Evolutionary conservation across 2,113 vertebrate genomes (phyloP).

Genomic region (Xiphorhynchus elegans): DNA sequence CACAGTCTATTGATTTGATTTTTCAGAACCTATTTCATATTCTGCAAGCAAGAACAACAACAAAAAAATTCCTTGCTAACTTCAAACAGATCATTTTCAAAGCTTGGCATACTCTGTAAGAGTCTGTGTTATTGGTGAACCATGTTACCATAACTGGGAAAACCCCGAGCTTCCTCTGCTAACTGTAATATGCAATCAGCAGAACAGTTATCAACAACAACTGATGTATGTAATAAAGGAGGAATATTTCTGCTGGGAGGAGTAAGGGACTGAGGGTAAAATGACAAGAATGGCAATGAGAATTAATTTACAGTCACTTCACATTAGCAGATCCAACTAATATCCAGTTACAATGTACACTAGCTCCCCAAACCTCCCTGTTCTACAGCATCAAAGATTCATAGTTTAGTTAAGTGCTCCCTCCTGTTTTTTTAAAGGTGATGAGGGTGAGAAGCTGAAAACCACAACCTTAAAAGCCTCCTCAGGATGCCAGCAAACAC

Average conservation of each 20-base stretch:
- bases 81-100: slow-evolving; percentile 38
- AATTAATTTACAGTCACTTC: slow-evolving; percentile 1
- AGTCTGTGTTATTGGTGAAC: not conserved
- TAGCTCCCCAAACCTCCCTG: not conserved
- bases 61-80: not conserved
- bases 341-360: not conserved
- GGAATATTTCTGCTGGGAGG: not conserved
- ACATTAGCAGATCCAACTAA: not conserved
- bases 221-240: not conserved
- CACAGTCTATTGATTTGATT: not conserved
- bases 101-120: not conserved
- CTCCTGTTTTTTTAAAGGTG: slow-evolving; percentile 7
- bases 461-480: slow-evolving; percentile 88
- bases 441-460: not conserved
- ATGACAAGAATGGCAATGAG: not conserved
- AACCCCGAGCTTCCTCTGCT: not conserved
- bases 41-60: not conserved
- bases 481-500: slow-evolving; percentile 96
- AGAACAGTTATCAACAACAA: not conserved
- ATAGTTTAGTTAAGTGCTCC: not conserved
- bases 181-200: not conserved
- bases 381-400: not conserved
- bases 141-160: not conserved
- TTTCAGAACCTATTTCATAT: not conserved
- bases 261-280: not conserved